These are phyloP conservation scores for Rhagoletis zephyria DNA, from an alignment of 1,140 invertebrate genomes.

Conservation along the genomic window DNA sequence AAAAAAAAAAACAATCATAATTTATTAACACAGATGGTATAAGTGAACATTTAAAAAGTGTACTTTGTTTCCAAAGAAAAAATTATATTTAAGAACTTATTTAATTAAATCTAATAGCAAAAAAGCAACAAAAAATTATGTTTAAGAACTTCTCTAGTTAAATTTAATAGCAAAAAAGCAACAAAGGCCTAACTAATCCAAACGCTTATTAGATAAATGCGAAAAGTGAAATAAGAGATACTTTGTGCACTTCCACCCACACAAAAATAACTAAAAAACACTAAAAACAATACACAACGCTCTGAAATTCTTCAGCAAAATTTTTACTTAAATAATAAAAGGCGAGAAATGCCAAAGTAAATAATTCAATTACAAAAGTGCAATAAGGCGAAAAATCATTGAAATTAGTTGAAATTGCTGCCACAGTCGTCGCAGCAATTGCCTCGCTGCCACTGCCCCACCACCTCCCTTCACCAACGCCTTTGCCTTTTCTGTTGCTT, in stretches of 20 bases:
- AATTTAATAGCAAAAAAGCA: no score
- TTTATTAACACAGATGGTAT: no score
- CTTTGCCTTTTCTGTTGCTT: not conserved
- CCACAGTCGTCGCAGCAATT: not conserved
- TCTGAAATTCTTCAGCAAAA: not conserved
- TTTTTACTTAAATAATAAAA: not conserved
- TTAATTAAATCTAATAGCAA: no score
- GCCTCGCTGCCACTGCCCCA: not conserved
- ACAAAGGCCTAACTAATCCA: no score
- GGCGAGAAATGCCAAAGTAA: constrained; percentile 8
- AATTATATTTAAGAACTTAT: no score
- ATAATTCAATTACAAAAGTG: constrained; percentile 10
- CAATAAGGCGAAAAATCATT: not conserved
- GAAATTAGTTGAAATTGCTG: constrained; percentile 6
- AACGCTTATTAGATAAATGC: not conserved
- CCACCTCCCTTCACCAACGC: not conserved
- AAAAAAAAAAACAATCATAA: no score
- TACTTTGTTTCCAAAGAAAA: no score
- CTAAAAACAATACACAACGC: not conserved
- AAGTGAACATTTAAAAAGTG: no score
- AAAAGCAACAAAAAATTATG: no score
- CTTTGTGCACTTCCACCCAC: not conserved
- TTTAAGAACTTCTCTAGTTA: no score
- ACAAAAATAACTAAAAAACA: not conserved
- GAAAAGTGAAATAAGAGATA: not conserved